A percentile compares a stretch with the other conserved stretches of the same genome.
phyloP scores from a whole-genome alignment of 1,140 invertebrate species.

The Sipha flava region DNA sequence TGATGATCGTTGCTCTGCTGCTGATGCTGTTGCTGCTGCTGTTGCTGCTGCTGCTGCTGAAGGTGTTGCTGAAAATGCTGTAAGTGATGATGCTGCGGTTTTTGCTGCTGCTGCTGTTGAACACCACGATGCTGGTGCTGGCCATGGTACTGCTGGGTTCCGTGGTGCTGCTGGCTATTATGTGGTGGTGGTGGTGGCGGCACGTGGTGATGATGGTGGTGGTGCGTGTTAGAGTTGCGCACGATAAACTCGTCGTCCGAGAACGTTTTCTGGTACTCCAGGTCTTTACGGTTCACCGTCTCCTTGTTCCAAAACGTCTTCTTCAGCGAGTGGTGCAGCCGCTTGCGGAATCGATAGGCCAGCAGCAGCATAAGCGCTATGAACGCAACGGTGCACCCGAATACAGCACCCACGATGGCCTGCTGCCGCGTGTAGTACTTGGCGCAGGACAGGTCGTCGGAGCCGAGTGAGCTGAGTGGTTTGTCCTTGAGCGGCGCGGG shows the following conservation, averaged over 20 bases:
- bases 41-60: conserved; percentile 31
- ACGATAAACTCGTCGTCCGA: conserved; percentile 75
- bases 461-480: conserved; percentile 56
- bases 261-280: conserved; percentile 80
- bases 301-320: conserved; percentile 74
- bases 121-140: background rate
- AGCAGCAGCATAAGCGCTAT: conserved; percentile 60
- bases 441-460: conserved; percentile 71
- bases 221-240: conserved; percentile 47
- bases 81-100: background rate
- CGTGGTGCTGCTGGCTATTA: background rate
- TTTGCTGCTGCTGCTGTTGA: conserved; percentile 23
- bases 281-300: conserved; percentile 61
- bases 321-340: conserved; percentile 67
- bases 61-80: background rate
- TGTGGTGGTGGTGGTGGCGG: background rate
- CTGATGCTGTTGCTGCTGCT: too few species aligned
- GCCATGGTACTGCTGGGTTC: background rate
- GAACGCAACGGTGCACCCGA: conserved; percentile 58
- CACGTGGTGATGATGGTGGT: conserved; percentile 38
- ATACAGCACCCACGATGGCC: conserved; percentile 63
- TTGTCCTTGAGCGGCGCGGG: conserved; percentile 62
- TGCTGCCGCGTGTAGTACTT: conserved; percentile 65
- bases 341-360: conserved; percentile 64
- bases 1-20: background rate